phyloP scores from a whole-genome alignment of 2,888 invertebrate genomes.

The Microctonus hyperodae region DNA sequence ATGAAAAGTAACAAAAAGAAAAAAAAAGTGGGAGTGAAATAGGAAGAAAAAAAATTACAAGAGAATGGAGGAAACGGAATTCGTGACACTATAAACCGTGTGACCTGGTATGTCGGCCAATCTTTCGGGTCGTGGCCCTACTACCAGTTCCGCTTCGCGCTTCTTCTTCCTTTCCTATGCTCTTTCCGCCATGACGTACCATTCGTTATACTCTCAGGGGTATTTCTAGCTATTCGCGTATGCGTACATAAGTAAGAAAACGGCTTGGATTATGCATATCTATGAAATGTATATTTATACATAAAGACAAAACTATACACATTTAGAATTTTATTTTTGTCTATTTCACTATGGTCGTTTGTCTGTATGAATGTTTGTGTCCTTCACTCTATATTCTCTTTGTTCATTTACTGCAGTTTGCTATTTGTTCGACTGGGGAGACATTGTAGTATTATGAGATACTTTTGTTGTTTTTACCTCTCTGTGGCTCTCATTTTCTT shows the following conservation, averaged over 20 bases:
- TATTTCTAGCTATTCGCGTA: neutral
- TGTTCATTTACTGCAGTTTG: neutral
- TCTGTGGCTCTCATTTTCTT: neutral
- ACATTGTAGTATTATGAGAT: neutral
- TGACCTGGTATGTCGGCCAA: constrained; percentile 55
- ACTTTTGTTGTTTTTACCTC: neutral
- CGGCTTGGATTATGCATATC: too few relatives aligned
- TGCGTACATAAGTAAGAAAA: neutral
- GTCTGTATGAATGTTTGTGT: too few relatives aligned
- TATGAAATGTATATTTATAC: too few relatives aligned
- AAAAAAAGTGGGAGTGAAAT: constrained; percentile 29
- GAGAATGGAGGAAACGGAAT: constrained; percentile 43
- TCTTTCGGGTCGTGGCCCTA: constrained; percentile 44
- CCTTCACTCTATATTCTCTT: too few relatives aligned
- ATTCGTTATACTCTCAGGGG: neutral
- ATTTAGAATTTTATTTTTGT: too few relatives aligned
- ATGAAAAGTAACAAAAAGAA: neutral
- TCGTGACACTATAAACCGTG: constrained; percentile 44
- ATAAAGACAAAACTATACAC: too few relatives aligned
- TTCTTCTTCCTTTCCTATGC: constrained; percentile 7
- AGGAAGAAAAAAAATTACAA: constrained; percentile 42
- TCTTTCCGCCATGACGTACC: neutral
- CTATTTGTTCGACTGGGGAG: neutral
- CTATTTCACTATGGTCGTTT: too few relatives aligned
- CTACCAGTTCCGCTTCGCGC: constrained; percentile 26